phyloP scores from a whole-genome alignment of 2,797 vertebrate genomes.

The Microctenopoma steveboyesi region DNA sequence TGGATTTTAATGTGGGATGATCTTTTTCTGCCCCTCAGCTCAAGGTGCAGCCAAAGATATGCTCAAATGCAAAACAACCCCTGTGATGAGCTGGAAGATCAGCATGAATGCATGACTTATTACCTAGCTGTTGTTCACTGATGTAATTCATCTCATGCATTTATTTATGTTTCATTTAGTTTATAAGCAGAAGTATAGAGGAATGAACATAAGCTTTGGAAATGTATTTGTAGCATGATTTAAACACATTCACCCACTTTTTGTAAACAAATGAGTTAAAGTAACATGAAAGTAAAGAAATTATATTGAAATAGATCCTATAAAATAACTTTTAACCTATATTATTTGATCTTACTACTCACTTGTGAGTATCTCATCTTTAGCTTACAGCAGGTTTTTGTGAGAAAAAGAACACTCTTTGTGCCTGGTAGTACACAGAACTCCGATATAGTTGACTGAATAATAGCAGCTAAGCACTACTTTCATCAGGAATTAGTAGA shows the following conservation, averaged over 20 bases:
- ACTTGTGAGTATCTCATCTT: too few species aligned
- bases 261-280: neutral
- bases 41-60: slow-evolving; percentile 75
- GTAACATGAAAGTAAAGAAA: too few species aligned
- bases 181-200: slow-evolving; percentile 18
- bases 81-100: slow-evolving; percentile 37
- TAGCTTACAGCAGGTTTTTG: too few species aligned
- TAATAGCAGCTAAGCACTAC: too few species aligned
- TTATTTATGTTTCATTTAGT: slow-evolving; percentile 38
- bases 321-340: too few species aligned
- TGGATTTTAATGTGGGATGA: slow-evolving; percentile 66
- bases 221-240: slow-evolving; percentile 22
- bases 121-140: slow-evolving; percentile 37
- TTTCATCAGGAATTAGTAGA: too few species aligned
- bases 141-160: slow-evolving; percentile 31
- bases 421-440: too few species aligned
- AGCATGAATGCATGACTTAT: slow-evolving; percentile 33
- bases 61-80: slow-evolving; percentile 47
- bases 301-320: neutral
- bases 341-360: too few species aligned
- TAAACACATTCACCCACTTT: slow-evolving; percentile 9
- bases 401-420: too few species aligned
- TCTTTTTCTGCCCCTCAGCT: slow-evolving; percentile 68
- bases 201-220: neutral
- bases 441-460: too few species aligned